Evolutionary conservation across 2,797 vertebrate genomes (phyloP).

Genomic region (Natrix natrix): DNA sequence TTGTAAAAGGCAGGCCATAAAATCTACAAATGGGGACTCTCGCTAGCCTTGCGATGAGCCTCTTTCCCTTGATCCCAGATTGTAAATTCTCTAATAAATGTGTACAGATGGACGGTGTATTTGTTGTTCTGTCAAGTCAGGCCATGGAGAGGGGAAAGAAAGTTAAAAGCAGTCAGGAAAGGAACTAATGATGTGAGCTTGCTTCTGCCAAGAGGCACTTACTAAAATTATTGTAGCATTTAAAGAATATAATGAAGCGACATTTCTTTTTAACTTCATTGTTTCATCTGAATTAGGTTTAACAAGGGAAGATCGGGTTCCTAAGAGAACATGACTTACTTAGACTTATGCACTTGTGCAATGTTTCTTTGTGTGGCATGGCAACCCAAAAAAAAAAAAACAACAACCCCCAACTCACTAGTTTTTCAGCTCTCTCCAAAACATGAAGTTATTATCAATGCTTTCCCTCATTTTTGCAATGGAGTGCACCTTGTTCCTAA

Average conservation of each 20-base stretch:
- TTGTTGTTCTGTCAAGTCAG: slow-evolving; percentile 62
- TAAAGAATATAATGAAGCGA: slow-evolving; percentile 63
- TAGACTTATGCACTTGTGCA: slow-evolving; percentile 54
- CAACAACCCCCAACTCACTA: background rate
- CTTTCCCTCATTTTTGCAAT: slow-evolving; percentile 49
- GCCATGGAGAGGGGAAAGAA: slow-evolving; percentile 58
- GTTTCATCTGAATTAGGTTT: slow-evolving; percentile 56
- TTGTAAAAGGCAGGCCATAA: slow-evolving; percentile 57
- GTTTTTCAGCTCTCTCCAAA: slow-evolving; percentile 34
- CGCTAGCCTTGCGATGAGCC: slow-evolving; percentile 63
- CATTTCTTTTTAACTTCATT: slow-evolving; percentile 67
- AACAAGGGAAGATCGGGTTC: slow-evolving; percentile 64
- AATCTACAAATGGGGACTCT: slow-evolving; percentile 58
- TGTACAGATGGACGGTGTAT: slow-evolving; percentile 64
- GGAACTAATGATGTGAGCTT: slow-evolving; percentile 57
- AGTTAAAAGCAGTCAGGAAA: slow-evolving; percentile 58
- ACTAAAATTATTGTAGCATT: slow-evolving; percentile 64
- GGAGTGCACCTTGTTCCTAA: background rate
- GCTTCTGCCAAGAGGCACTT: slow-evolving; percentile 61
- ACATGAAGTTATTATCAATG: slow-evolving; percentile 48
- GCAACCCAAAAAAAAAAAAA: slow-evolving; percentile 25
- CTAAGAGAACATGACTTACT: slow-evolving; percentile 57
- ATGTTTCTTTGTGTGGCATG: slow-evolving; percentile 49
- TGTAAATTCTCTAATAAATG: slow-evolving; percentile 62
- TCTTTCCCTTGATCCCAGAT: slow-evolving; percentile 60